These are phyloP conservation scores for Terebella lapidaria DNA, from an alignment of 2,888 invertebrate species.

Conservation along the genomic window DNA sequence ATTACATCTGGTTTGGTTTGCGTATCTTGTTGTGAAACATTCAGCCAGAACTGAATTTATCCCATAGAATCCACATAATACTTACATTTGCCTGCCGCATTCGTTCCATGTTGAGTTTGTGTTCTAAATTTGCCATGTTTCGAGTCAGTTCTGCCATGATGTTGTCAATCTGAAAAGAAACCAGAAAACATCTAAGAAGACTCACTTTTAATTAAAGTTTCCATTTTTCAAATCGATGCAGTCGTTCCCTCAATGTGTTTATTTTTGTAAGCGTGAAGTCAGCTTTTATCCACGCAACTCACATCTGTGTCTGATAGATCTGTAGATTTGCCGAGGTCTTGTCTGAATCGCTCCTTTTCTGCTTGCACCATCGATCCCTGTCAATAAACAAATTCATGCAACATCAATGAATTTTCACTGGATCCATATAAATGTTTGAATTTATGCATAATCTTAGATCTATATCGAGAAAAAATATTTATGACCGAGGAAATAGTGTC, in stretches of 20 bases:
- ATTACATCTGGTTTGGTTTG: no score
- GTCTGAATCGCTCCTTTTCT: constrained; percentile 32
- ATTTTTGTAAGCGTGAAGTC: background rate
- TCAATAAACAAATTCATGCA: constrained; percentile 4
- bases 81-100: constrained; percentile 15
- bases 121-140: constrained; percentile 14
- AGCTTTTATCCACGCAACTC: no score
- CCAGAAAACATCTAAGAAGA: background rate
- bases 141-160: constrained; percentile 10
- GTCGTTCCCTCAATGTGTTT: background rate
- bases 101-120: constrained; percentile 12
- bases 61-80: no score
- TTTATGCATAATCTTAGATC: background rate
- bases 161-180: constrained; percentile 11
- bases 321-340: constrained; percentile 33
- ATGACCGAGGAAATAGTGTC: no score
- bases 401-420: background rate
- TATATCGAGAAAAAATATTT: background rate
- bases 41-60: no score
- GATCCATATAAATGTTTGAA: background rate
- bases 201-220: background rate
- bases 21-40: no score
- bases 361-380: constrained; percentile 35
- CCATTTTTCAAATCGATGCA: no score
- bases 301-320: constrained; percentile 42